Base-by-base conservation (phyloP, 2,888 invertebrate genomes). In the Slavum lentiscoides region DNA sequence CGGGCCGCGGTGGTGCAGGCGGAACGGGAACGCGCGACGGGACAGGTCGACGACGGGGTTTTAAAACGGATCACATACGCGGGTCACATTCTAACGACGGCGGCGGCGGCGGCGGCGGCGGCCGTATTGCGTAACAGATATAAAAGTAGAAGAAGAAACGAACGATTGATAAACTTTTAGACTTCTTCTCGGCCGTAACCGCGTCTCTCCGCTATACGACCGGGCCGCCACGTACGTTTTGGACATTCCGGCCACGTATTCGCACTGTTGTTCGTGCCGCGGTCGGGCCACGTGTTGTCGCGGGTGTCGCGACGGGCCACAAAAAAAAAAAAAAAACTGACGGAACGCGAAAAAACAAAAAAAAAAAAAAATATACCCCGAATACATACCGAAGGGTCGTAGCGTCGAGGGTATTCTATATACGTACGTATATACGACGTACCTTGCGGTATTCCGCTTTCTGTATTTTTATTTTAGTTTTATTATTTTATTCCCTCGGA, bases 151-250 rank as follows among this genome's bases (percentile, higher is more conserved):
- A 30, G 30, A 4, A 30, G 30, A 30, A 30, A 30, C 30, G 30
- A 30, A 80, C 80, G 64, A 80, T 80, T 80, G 80, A 70, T 72
- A 80, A 80, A 80, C 80, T 80, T n/a, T 80, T 80, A 66, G 66
- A 21, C 74, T 64, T 2, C 58, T 30, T 30, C 19, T 37, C 55
- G 43, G 37, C 64, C 43, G 43, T n/a, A 39, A 6, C 43, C 1
- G 43, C 43, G 43, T 30, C 30, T 30, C 30, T 30, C 69, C 59
- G 17, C 39, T 43, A n/a, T n/a, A n/a, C 43, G 43, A 1, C 23
- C 23, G 4, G 21, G 30, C 30, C 30, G 2, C 30, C 30, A 30
- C 67, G 43, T 23, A 19, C 67, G 76, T 77, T 70, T 77, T 55
- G 77, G 70, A 77, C 77, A 80, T 80, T 80, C 80, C 64, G 19